phyloP scores from a whole-genome alignment of 2,888 invertebrate genomes.

The Platycheirus albimanus region DNA sequence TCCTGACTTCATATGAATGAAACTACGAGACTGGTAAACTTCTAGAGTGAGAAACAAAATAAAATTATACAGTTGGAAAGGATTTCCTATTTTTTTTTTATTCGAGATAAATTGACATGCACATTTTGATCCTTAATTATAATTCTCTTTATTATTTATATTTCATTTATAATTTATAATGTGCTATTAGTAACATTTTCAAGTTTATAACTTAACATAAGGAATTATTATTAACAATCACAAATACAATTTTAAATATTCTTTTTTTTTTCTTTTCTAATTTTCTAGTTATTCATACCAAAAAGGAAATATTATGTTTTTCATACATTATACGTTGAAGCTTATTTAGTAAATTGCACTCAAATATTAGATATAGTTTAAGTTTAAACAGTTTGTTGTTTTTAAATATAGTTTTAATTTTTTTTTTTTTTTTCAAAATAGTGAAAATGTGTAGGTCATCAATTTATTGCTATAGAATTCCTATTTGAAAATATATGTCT shows the following conservation, averaged over 20 bases:
- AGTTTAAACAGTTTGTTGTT: slow-evolving; percentile 6
- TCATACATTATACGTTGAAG: slow-evolving; percentile 27
- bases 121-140: slow-evolving; percentile 47
- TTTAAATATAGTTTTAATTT: slow-evolving; percentile 24
- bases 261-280: slow-evolving; percentile 6
- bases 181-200: slow-evolving; percentile 34
- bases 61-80: no score
- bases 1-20: no score
- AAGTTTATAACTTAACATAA: slow-evolving; percentile 37
- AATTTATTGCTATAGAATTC: slow-evolving; percentile 63
- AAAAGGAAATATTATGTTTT: slow-evolving; percentile 18
- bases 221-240: slow-evolving; percentile 42
- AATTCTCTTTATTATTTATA: slow-evolving; percentile 21
- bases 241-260: slow-evolving; percentile 36
- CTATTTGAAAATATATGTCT: slow-evolving; percentile 56
- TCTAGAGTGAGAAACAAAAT: no score
- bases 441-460: slow-evolving; percentile 34
- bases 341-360: slow-evolving; percentile 65
- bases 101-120: slow-evolving; percentile 71
- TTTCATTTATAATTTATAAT: slow-evolving; percentile 34
- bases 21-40: no score
- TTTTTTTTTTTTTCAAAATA: slow-evolving; percentile 21
- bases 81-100: slow-evolving; percentile 51
- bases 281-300: slow-evolving; percentile 33
- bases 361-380: slow-evolving; percentile 47